Percentiles rank a stretch among this genome's conserved stretches.
Evolutionary conservation across 2,113 vertebrate species (phyloP).

Genomic region (Rattus rattus): DNA sequence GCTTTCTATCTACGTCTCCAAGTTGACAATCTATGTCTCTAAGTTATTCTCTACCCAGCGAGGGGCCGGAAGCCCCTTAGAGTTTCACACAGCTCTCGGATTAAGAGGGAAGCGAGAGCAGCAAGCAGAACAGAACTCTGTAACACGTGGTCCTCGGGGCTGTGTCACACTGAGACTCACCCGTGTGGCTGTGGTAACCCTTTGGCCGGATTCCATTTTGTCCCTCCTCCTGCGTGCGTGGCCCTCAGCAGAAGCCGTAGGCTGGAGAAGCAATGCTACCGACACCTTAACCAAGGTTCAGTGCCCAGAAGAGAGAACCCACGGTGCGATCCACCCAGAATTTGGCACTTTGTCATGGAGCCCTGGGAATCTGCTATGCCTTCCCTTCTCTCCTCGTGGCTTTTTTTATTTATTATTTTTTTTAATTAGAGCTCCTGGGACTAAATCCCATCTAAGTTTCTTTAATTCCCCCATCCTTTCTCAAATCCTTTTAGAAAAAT

Average conservation of each 20-base stretch:
- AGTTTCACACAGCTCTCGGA: too few relatives aligned
- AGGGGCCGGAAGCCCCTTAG: too few relatives aligned
- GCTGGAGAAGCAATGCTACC: not conserved
- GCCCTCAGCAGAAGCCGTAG: not conserved
- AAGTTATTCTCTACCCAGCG: too few relatives aligned
- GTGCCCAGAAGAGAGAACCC: not conserved
- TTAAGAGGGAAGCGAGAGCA: too few relatives aligned
- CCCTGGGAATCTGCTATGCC: not conserved
- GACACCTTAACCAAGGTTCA: not conserved
- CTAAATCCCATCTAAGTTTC: slow-evolving; percentile 18
- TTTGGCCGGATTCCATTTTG: too few relatives aligned
- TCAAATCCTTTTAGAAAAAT: not conserved
- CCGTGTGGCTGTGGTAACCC: too few relatives aligned
- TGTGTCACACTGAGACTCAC: too few relatives aligned
- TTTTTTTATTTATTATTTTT: not conserved
- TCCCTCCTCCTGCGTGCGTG: too few relatives aligned
- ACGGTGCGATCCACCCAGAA: not conserved
- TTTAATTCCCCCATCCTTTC: not conserved
- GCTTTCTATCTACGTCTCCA: too few relatives aligned
- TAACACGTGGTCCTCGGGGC: too few relatives aligned
- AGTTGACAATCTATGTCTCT: too few relatives aligned
- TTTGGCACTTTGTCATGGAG: not conserved
- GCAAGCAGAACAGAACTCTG: too few relatives aligned
- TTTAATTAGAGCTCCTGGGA: not conserved
- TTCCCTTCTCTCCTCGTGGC: not conserved